phyloP scores from a whole-genome alignment of 2,113 vertebrate genomes.

The Chinchilla lanigera region DNA sequence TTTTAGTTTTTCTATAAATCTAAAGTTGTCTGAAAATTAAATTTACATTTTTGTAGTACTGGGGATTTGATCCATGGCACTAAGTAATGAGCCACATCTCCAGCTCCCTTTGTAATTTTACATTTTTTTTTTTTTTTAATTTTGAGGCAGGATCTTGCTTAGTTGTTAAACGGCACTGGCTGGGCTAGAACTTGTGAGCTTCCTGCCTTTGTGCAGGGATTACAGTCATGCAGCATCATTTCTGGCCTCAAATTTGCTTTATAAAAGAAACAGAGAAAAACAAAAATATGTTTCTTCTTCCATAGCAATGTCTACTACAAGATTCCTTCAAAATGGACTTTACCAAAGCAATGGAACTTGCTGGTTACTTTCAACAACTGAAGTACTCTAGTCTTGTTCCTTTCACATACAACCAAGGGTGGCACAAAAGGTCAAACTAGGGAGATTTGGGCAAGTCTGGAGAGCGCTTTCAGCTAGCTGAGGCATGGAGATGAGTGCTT shows the following conservation, averaged over 20 bases:
- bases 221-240: background rate
- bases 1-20: background rate
- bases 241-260: background rate
- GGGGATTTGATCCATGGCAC: background rate
- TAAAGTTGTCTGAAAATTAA: background rate
- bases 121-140: background rate
- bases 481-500: background rate
- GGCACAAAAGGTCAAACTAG: background rate
- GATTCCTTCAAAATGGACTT: rapidly evolving
- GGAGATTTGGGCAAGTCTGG: rapidly evolving
- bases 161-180: background rate
- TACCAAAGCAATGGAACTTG: rapidly evolving
- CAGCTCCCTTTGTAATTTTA: background rate
- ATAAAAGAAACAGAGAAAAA: background rate
- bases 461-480: rapidly evolving
- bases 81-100: background rate
- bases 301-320: background rate
- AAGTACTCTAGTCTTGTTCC: background rate
- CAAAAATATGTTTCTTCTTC: background rate
- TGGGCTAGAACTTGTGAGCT: background rate
- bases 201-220: background rate
- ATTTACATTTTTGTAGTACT: background rate
- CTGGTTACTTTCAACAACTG: background rate
- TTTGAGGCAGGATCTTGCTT: background rate
- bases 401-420: background rate